These are phyloP conservation scores for Ophiothrix spiculata DNA, from an alignment of 35 echinoderm and acorn worm genomes.

Conservation along the genomic window DNA sequence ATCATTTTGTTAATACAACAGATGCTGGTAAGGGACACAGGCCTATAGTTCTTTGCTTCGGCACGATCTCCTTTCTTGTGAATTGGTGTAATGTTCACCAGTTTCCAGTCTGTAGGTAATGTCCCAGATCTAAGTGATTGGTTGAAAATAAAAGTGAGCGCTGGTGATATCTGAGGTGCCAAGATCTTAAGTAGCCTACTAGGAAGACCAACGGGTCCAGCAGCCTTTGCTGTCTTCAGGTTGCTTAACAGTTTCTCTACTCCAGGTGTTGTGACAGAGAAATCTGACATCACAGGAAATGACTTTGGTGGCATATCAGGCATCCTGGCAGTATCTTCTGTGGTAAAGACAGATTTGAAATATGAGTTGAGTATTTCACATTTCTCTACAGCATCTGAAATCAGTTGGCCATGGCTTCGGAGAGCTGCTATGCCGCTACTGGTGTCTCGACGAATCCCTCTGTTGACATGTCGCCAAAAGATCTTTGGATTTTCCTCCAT, in stretches of 20 bases:
- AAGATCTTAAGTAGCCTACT: slow-evolving; percentile 29
- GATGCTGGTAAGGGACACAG: slow-evolving; percentile 35
- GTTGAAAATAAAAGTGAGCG: slow-evolving; percentile 29
- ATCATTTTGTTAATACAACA: no score
- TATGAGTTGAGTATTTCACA: slow-evolving; percentile 34
- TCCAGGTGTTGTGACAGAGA: slow-evolving; percentile 16
- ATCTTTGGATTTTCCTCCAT: slow-evolving; percentile 36
- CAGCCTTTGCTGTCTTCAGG: slow-evolving; percentile 20
- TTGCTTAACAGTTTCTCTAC: slow-evolving; percentile 15
- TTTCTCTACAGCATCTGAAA: slow-evolving; percentile 16
- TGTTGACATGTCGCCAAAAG: slow-evolving; percentile 9
- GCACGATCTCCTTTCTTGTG: slow-evolving; percentile 30
- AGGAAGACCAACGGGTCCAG: slow-evolving; percentile 44
- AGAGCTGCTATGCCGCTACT: slow-evolving; percentile 7
- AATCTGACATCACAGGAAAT: slow-evolving; percentile 1
- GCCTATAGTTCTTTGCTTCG: slow-evolving; percentile 44
- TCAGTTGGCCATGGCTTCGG: not conserved
- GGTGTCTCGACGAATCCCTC: not conserved
- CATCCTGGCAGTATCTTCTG: slow-evolving; percentile 9
- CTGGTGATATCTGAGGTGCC: slow-evolving; percentile 18
- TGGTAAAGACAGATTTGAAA: slow-evolving; percentile 45
- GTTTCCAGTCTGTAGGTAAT: slow-evolving; percentile 20
- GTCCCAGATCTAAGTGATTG: slow-evolving; percentile 16
- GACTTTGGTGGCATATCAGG: not conserved
- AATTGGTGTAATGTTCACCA: slow-evolving; percentile 28